phyloP scores from a whole-genome alignment of 2,113 vertebrate genomes.

The Cebus imitator region DNA sequence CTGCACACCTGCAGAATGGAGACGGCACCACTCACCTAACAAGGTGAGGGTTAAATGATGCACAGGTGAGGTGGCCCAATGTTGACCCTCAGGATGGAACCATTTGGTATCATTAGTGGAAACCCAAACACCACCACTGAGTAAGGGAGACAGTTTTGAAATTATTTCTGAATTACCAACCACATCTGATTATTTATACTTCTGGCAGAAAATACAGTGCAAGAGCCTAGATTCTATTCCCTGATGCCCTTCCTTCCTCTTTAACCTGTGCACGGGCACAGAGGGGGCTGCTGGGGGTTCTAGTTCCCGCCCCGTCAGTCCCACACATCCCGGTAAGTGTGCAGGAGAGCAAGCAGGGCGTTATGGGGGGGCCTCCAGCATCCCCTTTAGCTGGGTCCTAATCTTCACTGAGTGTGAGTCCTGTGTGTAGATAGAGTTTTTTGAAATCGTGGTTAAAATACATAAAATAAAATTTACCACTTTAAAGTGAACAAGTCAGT shows the following conservation, averaged over 20 bases:
- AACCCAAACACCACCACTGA: accelerated
- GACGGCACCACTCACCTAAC: accelerated
- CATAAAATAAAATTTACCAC: no score
- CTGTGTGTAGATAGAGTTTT: background rate
- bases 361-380: accelerated
- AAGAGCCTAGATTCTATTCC: background rate
- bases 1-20: background rate
- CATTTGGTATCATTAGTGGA: accelerated
- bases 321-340: accelerated
- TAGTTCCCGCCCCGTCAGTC: accelerated
- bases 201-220: background rate
- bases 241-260: accelerated
- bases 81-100: background rate
- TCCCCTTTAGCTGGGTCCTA: accelerated
- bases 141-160: background rate
- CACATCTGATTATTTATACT: accelerated
- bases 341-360: accelerated
- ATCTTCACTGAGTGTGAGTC: accelerated
- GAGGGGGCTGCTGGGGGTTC: background rate
- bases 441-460: no score
- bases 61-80: accelerated
- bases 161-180: background rate
- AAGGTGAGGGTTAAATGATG: background rate
- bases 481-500: accelerated
- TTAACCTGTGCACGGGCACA: accelerated